Evolutionary conservation across 2,113 vertebrate genomes (phyloP), one percentile per base, ranked within the genome.

Genomic region (Chlorodrepanis virens): DNA sequence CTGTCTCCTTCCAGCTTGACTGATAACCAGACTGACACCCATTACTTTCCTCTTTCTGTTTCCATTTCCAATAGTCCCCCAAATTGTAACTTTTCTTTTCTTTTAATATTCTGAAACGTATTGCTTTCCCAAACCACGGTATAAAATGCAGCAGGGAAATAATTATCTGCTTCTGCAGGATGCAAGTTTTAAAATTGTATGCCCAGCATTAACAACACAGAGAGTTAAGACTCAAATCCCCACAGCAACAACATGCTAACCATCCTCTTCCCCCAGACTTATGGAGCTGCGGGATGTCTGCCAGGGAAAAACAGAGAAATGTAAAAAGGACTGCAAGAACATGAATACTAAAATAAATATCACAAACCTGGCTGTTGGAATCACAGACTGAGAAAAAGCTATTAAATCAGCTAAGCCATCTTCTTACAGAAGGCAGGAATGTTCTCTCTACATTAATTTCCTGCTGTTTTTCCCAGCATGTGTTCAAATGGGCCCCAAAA

Each of bases 241-340:
- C 96, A 96, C 96, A 97, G 96, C 96, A 96, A 96, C 96, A 96
- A 97, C 94, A 95, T 92, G 94, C 88, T 94, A 95, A 96, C 94
- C 93, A 95, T 86, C 90, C 83, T 96, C 96, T 97, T 97, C 96
- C 96, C 96, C 96, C 96, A 97, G 96, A 96, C 96, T 95, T 95
- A 90, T 87, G 93, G 94, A 97, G 96, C 94, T 95, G 88, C 61
- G 71, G 96, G 96, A 97, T 87, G 94, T 95, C 93, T 97, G 96
- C 96, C 96, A 97, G 95, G 53, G 93, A 97, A 86, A 97, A 95
- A 84, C 83, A 96, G 88, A 93, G 83, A 96, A 96, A 97, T 96
- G 96, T 89, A 95, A 96, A 97, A 97, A 94, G 94, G 88, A 93
- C 94, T 96, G 92, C 94, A 94, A 92, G 94, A 96, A 96, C 95